A percentile compares a stretch with the other conserved stretches of the same genome.
phyloP scores from a whole-genome alignment of 2,888 invertebrate species.

The Melieria crassipennis region DNA sequence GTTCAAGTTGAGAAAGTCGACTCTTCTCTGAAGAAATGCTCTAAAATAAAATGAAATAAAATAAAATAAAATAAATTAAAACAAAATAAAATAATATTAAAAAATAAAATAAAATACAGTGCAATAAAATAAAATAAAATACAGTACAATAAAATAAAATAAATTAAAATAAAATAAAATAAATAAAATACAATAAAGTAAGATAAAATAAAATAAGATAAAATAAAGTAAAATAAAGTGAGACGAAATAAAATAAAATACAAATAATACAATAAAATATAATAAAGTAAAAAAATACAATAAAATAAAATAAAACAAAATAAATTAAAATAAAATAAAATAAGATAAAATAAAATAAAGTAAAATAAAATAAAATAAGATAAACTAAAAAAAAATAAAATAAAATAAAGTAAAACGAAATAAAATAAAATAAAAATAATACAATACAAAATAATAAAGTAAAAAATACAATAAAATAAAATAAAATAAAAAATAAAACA shows the following conservation, averaged over 20 bases:
- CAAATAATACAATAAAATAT: not conserved
- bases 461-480: not conserved
- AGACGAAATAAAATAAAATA: not conserved
- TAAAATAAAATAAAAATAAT: not conserved
- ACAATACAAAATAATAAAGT: not conserved
- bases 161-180: not conserved
- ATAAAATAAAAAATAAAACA: not conserved
- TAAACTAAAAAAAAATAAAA: not conserved
- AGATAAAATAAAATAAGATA: not conserved
- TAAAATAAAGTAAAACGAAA: not conserved
- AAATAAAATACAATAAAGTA: not conserved
- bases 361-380: not conserved
- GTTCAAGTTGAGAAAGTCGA: too few species aligned
- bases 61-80: not conserved
- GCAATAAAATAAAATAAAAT: not conserved
- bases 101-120: not conserved
- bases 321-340: not conserved
- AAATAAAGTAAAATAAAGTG: not conserved
- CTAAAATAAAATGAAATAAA: not conserved
- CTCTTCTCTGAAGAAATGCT: too few species aligned
- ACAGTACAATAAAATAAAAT: not conserved
- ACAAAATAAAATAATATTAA: not conserved
- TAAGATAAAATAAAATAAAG: conserved; percentile 10
- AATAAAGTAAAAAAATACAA: too few species aligned
- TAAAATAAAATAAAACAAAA: not conserved